Evolutionary conservation across 2,113 vertebrate species (phyloP).

Genomic region (Synchiropus splendidus): DNA sequence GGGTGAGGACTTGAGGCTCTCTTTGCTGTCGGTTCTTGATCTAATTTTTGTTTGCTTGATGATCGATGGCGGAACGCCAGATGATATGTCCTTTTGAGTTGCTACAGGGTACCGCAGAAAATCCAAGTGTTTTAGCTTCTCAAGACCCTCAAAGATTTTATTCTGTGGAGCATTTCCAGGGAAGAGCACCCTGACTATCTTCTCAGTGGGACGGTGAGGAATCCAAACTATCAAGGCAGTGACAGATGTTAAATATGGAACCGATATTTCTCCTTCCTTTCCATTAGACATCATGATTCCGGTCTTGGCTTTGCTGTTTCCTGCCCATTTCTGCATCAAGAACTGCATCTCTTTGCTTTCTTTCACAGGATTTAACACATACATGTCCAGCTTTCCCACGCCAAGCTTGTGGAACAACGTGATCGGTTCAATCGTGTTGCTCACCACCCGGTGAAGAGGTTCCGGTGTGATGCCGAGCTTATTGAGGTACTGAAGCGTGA

Average conservation of each 20-base stretch:
- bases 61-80: slow-evolving; percentile 72
- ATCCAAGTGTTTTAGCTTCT: slow-evolving; percentile 92
- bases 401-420: slow-evolving; percentile 97
- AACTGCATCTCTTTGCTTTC: slow-evolving; percentile 99
- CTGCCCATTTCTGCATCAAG: slow-evolving; percentile 98
- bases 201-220: slow-evolving; percentile 87
- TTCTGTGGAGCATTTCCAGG: slow-evolving; percentile 97
- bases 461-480: slow-evolving; percentile 88
- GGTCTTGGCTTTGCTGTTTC: slow-evolving; percentile 98
- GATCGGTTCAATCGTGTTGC: slow-evolving; percentile 88
- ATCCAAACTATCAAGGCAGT: slow-evolving; percentile 96
- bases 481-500: slow-evolving; percentile 88
- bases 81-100: slow-evolving; percentile 85
- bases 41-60: slow-evolving; percentile 91
- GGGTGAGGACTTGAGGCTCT: slow-evolving; percentile 86
- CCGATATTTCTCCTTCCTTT: slow-evolving; percentile 96
- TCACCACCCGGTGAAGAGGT: slow-evolving; percentile 85
- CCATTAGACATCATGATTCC: slow-evolving; percentile 85
- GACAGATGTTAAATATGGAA: slow-evolving; percentile 95
- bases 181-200: slow-evolving; percentile 93
- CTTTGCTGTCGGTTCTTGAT: slow-evolving; percentile 90
- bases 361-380: slow-evolving; percentile 90
- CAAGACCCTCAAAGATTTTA: slow-evolving; percentile 94
- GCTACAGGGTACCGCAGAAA: slow-evolving; percentile 90
- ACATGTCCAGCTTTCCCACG: slow-evolving; percentile 95